Evolutionary conservation across 2,797 vertebrate species (phyloP), one percentile per base, ranked within the genome.

Genomic region (Enteromius thamalakanensis): DNA sequence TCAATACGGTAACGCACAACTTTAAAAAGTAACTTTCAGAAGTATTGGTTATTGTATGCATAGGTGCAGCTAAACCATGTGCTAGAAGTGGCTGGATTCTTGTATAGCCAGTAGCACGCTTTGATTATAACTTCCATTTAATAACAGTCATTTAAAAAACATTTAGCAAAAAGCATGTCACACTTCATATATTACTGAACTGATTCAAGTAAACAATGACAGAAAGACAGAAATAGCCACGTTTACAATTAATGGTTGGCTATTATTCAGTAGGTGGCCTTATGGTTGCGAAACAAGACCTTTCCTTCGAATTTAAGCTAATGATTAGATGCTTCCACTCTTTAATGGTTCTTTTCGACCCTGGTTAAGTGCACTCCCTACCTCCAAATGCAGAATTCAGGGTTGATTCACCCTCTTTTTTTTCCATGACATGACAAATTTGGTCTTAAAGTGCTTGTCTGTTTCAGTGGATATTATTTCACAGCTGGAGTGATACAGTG

Each of bases 291-390:
- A 65, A 76, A 55, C 58, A 76, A 49, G 82, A 72, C 64, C 53
- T 70, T 67, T 83, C 26, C 51, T 71, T 37, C 68, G 69, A 87
- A 84, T 85, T 84, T 40, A 64, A 67, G 76, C 64, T 68, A 86
- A 68, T 87, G 65, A 86, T 85, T 80, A 74, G 81, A 86, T 86
- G 79, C 79, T 60, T 80, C 11, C 58, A 60, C 84, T 53, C 19
- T 76, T 74, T 67, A 51, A 60, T 74, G 77, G 34, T 69, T 60
- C 64, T 75, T 29, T 69, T 81, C 37, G 17, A 42, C 76, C 64
- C 26, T 14, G 53, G 70, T 67, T 69, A 84, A 49, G 29, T 40
- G 62, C 58, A 68, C 32, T 80, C 34, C 76, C 64, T 80, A 51
- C 32, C 60, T 75, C 51, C 6, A 45, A 70, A 67, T 68, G 34